Percentiles rank a stretch among this genome's conserved stretches.
Conservation (phyloP, 2,797 vertebrate genomes). For the Prionace glauca region DNA sequence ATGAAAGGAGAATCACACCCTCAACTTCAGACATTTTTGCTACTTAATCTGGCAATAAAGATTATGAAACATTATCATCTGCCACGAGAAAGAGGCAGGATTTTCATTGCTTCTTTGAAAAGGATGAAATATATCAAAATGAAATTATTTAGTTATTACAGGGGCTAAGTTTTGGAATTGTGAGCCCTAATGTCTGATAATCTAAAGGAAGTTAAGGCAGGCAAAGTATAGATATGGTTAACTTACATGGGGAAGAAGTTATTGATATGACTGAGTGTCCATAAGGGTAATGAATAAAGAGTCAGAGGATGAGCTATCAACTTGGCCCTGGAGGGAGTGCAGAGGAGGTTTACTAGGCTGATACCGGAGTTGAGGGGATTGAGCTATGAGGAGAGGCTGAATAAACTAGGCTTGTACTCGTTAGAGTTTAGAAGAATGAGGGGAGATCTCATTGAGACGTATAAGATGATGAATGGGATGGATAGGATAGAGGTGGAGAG, state of each 20-base stretch:
- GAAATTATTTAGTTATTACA: not conserved
- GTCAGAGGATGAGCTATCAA: not conserved
- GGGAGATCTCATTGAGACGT: no score
- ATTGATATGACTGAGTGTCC: not conserved
- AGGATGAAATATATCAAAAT: not conserved
- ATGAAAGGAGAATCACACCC: not conserved
- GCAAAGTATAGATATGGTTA: not conserved
- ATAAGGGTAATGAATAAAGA: not conserved
- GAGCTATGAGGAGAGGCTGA: no score
- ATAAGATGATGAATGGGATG: no score
- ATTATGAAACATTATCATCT: not conserved
- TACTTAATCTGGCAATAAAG: not conserved
- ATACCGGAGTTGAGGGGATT: no score
- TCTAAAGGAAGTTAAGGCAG: not conserved
- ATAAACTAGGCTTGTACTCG: no score
- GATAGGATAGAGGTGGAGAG: no score
- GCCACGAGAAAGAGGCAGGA: not conserved
- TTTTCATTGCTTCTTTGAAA: not conserved
- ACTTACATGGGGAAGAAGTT: not conserved
- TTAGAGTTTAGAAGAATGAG: no score
- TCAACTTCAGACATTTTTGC: not conserved
- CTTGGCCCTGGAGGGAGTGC: no score
- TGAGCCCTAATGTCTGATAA: not conserved
- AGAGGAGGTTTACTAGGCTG: no score
- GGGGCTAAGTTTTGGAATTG: not conserved